Evolutionary conservation across 2,888 invertebrate species (phyloP).

Genomic region (Augiades crinisus): DNA sequence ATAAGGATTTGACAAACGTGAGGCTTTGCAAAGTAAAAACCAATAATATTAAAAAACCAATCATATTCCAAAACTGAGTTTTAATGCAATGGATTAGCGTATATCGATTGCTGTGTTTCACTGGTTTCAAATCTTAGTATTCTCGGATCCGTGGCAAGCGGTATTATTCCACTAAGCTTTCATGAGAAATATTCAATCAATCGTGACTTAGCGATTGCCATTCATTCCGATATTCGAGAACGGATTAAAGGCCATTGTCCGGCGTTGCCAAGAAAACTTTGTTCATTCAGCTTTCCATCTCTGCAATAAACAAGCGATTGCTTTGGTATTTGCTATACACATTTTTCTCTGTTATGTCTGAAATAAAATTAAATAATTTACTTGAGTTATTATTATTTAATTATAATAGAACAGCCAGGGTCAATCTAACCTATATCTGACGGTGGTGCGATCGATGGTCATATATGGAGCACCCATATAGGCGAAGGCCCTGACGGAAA

Average conservation of each 20-base stretch:
- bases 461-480: too few species aligned
- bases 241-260: constrained; percentile 4
- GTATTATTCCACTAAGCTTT: constrained; percentile 5
- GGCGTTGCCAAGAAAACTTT: neutral
- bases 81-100: too few species aligned
- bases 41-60: too few species aligned
- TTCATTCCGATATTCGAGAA: constrained; percentile 2
- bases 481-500: too few species aligned
- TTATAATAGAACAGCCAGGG: too few species aligned
- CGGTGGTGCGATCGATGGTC: too few species aligned
- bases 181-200: constrained; percentile 16
- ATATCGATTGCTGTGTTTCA: constrained; percentile 54
- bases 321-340: neutral
- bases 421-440: too few species aligned
- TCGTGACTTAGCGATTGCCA: constrained; percentile 1
- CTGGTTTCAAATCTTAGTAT: constrained; percentile 40
- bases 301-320: neutral
- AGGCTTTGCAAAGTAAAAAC: too few species aligned
- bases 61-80: constrained; percentile 65
- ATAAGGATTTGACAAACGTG: too few species aligned
- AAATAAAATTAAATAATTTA: too few species aligned
- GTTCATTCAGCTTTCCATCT: neutral
- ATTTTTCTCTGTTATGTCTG: neutral
- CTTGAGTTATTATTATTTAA: too few species aligned
- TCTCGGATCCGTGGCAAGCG: neutral